phyloP scores from a whole-genome alignment of 2,113 vertebrate genomes.

The Mastomys natalensis region DNA sequence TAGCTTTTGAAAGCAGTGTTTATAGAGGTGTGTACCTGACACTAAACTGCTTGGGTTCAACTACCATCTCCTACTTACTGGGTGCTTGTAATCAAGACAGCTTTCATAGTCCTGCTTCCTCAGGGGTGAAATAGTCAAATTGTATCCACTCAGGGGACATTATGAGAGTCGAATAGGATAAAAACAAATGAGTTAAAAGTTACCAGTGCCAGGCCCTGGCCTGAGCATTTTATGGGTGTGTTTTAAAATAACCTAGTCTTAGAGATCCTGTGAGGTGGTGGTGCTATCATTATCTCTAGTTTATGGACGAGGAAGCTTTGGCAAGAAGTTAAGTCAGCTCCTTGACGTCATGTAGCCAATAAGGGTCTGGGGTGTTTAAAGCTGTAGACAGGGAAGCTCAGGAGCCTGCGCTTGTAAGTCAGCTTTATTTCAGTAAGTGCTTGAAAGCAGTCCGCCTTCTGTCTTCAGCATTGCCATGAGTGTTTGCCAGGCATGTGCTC shows the following conservation, averaged over 20 bases:
- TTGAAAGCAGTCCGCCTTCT: neutral
- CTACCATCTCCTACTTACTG: neutral
- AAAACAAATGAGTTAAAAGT: neutral
- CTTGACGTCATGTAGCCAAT: neutral
- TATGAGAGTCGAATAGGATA: neutral
- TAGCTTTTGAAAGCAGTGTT: neutral
- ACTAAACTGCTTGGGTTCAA: neutral
- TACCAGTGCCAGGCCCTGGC: neutral
- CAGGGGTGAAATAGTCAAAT: neutral
- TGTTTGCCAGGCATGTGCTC: neutral
- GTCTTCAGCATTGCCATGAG: neutral
- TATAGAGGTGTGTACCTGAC: neutral
- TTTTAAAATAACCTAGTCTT: constrained; percentile 11
- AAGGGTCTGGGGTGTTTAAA: neutral
- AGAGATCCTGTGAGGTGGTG: neutral
- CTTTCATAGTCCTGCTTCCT: neutral
- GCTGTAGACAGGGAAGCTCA: neutral
- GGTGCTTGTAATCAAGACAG: neutral
- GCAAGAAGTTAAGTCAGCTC: neutral
- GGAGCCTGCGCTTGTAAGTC: neutral
- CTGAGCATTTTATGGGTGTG: neutral
- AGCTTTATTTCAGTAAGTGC: neutral
- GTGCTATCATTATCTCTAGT: neutral
- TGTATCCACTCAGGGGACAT: neutral
- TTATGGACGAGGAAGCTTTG: constrained; percentile 6